Evolutionary conservation across 2,113 vertebrate species (phyloP).

Genomic region (Glaucidium brasilianum): DNA sequence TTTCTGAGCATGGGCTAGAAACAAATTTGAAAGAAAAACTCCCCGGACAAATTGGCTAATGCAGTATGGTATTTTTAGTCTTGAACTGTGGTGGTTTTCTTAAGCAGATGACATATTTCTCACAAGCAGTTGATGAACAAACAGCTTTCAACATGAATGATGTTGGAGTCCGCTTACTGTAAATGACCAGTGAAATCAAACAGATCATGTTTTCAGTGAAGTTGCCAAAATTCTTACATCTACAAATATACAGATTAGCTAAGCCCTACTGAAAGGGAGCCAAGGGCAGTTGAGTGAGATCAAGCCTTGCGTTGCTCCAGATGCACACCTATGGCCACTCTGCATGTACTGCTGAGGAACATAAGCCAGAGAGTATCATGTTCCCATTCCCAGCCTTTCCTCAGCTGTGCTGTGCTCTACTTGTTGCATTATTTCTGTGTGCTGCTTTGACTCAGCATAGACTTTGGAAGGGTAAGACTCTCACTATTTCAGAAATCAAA

Average conservation of each 20-base stretch:
- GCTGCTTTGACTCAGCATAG: neutral
- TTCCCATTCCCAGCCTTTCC: neutral
- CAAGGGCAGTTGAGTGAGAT: neutral
- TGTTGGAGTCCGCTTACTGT: neutral
- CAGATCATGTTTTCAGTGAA: neutral
- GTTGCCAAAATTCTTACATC: neutral
- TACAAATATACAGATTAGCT: neutral
- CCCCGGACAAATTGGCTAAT: slow-evolving; percentile 14
- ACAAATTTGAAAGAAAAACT: slow-evolving; percentile 28
- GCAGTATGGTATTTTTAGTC: neutral
- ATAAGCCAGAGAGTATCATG: neutral
- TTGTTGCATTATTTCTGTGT: neutral
- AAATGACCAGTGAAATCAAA: slow-evolving; percentile 12
- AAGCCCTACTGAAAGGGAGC: neutral
- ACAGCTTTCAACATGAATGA: neutral
- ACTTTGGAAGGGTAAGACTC: neutral
- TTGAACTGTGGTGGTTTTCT: neutral
- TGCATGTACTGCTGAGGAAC: neutral
- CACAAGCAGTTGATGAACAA: neutral
- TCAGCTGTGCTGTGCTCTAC: neutral
- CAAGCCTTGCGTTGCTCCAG: neutral
- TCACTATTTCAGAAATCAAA: neutral
- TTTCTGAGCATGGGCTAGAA: slow-evolving; percentile 1
- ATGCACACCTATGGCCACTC: neutral
- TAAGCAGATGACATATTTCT: neutral